Base-by-base conservation (phyloP, 2,797 vertebrate genomes). In the Semaprochilodus insignis region DNA sequence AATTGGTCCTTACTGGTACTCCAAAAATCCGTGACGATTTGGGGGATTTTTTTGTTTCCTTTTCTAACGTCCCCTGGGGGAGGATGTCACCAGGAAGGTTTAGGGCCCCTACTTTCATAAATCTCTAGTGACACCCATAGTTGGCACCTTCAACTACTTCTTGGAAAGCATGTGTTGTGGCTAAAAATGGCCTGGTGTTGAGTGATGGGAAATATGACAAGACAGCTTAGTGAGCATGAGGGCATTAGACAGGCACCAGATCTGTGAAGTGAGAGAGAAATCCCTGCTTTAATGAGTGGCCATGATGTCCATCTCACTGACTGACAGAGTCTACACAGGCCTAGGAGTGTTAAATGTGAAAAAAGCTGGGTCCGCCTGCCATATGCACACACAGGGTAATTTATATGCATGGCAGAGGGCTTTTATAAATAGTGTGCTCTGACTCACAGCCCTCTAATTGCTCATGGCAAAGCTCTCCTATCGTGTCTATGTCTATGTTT, bases 371-470 rank as follows among this genome's bases (percentile, higher is more conserved):
- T 75, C 62, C 17, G 21, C 52, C 62, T 82, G 73, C n/a, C 80
- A 78, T 80, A 55, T 15, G 25, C 71, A 80, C 66, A 89, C 82
- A 83, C 74, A 57, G 59, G 85, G 81, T 85, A 90, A 92, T 90
- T 87, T 90, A 82, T 90, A 87, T 88, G 86, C 82, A 88, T 78
- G 70, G 71, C 66, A 80, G 89, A 73, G 65, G 60, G 54, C 74
- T 63, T 84, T 73, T 90, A 90, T 89, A 91, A 91, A 92, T 90
- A 91, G 85, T 85, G 54, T 82, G 34, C 71, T 86, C 78, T 92
- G 92, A 94, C 87, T 93, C 90, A 93, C 80, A 89, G 88, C 55
- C 87, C 89, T 86, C 88, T 88, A 91, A 91, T 89, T 92, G 89
- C 89, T 92, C 60, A 54, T 87, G 86, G 74, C 86, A 89, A 87